These are phyloP conservation scores for Rana temporaria DNA, from an alignment of 2,113 vertebrate genomes.

Conservation along the genomic window DNA sequence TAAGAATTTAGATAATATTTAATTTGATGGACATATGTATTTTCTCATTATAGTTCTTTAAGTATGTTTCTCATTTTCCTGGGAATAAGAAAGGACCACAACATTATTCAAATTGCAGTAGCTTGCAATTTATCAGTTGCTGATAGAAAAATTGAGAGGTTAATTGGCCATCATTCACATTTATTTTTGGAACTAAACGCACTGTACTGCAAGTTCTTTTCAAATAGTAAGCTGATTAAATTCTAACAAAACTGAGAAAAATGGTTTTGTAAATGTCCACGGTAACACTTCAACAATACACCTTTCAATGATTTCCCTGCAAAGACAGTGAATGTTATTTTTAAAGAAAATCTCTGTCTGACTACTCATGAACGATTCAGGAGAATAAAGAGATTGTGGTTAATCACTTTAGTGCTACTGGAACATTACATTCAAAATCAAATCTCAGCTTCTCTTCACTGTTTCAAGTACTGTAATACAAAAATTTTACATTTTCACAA, in stretches of 20 bases:
- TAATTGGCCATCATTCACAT: slow-evolving; percentile 50
- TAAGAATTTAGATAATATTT: background rate
- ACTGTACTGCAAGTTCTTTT: slow-evolving; percentile 25
- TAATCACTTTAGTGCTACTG: slow-evolving; percentile 39
- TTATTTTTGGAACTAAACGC: slow-evolving; percentile 37
- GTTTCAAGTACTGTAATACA: slow-evolving; percentile 37
- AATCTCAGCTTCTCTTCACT: background rate
- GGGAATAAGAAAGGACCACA: slow-evolving; percentile 8
- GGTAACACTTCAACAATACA: slow-evolving; percentile 49
- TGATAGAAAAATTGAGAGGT: slow-evolving; percentile 45
- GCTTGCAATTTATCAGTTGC: slow-evolving; percentile 29
- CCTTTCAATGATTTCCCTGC: slow-evolving; percentile 35
- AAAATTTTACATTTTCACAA: slow-evolving; percentile 15
- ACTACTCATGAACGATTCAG: slow-evolving; percentile 31
- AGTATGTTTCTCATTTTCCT: slow-evolving; percentile 13
- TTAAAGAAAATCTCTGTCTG: slow-evolving; percentile 42
- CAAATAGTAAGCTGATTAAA: slow-evolving; percentile 46
- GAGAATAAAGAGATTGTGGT: slow-evolving; percentile 39
- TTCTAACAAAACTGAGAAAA: slow-evolving; percentile 49
- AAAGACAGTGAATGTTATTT: slow-evolving; percentile 38
- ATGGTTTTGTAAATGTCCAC: slow-evolving; percentile 29
- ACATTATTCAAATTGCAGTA: slow-evolving; percentile 32
- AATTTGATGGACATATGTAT: slow-evolving; percentile 1
- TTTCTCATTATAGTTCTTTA: background rate
- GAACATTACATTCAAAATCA: slow-evolving; percentile 40